Evolutionary conservation across 2,888 invertebrate genomes (phyloP).

Genomic region (Melanotus villosus): DNA sequence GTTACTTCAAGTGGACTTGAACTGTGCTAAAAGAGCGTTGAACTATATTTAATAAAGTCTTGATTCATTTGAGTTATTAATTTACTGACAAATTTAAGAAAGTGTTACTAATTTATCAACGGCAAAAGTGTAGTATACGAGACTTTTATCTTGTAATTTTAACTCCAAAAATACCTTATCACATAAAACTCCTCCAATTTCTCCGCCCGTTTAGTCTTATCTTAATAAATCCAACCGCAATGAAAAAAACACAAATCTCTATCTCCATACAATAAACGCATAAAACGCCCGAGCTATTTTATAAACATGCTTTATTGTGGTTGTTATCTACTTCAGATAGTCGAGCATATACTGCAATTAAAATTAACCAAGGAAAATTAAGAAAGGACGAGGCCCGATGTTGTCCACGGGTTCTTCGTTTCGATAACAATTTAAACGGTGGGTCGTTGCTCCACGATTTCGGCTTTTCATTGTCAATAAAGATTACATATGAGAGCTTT

Average conservation of each 20-base stretch:
- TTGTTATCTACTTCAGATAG: conserved; percentile 10
- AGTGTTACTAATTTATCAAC: too few relatives aligned
- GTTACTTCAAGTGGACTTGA: too few relatives aligned
- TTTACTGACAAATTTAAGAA: too few relatives aligned
- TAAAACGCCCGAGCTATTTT: conserved; percentile 5
- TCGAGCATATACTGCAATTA: conserved; percentile 1
- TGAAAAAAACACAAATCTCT: not conserved
- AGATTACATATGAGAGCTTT: conserved; percentile 33
- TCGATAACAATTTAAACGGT: conserved; percentile 12
- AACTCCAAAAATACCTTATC: too few relatives aligned
- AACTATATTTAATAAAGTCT: too few relatives aligned
- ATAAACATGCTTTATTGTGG: conserved; percentile 23
- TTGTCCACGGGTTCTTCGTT: conserved; percentile 10
- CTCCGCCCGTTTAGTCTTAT: not conserved
- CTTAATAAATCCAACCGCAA: not conserved
- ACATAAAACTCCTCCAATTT: not conserved
- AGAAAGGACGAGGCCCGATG: conserved; percentile 10
- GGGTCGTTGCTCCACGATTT: conserved; percentile 27
- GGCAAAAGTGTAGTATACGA: too few relatives aligned
- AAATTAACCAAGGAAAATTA: conserved; percentile 26
- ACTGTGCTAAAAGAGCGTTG: too few relatives aligned
- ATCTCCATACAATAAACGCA: conserved; percentile 16
- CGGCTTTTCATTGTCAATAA: conserved; percentile 36
- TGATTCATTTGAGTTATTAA: too few relatives aligned
- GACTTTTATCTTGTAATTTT: too few relatives aligned